Evolutionary conservation across 1,140 invertebrate species (phyloP), one percentile per base, ranked within the genome.

Genomic region (Eulimnadia texana): DNA sequence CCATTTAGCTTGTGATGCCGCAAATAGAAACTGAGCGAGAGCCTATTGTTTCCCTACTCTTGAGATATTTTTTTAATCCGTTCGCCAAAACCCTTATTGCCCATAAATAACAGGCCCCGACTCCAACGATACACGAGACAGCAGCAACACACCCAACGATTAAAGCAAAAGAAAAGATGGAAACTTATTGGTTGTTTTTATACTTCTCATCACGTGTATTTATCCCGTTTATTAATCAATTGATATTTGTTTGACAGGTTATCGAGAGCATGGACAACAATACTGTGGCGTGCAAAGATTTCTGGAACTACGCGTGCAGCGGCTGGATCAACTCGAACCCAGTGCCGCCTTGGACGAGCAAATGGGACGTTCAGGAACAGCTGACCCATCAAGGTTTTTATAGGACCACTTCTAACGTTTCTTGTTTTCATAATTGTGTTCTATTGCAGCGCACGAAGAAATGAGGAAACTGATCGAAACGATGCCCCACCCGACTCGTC

Each of bases 251-350:
- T 42, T n/a, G 25, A 23, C 55, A 75, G 72, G 67, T 81, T 22
- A 63, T 81, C 13, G 67, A 71, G 3, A 70, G 72, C 24, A 72
- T 82, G 66, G 77, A 82, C 64, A 62, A 67, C 9, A 71, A 66
- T 1, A 70, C 72, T 1, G 68, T 74, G 51, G 78, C 80, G 2
- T 82, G 81, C 65, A 68, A 75, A 11, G 74, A 82, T 66, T 80
- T 82, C 64, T 79, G 77, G 70, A 68, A 75, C 50, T 82, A 76
- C 66, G 72, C 79, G 3, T 82, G 81, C 66, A 78, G 79, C 3
- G 70, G 71, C 22, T 82, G 79, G 78, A 67, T 79, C 9, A 64
- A 68, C 55, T 64, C 68, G 10, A 72, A 72, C 24, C 70, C 70
- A 1, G 71, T 77, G 25, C 68, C 61, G 29, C 66, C 68, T 3